These are phyloP conservation scores for Cremastinae sp. DNA, from an alignment of 2,888 invertebrate species.

Conservation along the genomic window DNA sequence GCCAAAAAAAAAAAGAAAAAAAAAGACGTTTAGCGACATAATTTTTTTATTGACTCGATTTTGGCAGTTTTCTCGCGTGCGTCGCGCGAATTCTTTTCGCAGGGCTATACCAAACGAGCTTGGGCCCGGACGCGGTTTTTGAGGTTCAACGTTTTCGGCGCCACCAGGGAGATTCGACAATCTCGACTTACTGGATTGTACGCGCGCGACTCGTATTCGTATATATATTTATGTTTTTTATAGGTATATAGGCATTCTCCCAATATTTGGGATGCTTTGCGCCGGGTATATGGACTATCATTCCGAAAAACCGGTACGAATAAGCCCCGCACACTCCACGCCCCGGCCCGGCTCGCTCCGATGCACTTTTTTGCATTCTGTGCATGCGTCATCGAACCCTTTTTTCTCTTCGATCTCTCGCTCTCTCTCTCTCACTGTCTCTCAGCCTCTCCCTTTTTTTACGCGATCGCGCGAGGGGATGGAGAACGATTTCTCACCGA, in stretches of 20 bases:
- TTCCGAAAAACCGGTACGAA: conserved; percentile 75
- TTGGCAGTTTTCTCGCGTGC: conserved; percentile 5
- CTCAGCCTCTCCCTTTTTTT: conserved; percentile 11
- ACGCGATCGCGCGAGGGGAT: conserved; percentile 26
- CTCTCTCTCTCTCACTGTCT: too few relatives aligned
- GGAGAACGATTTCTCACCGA: conserved; percentile 40
- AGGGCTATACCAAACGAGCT: conserved; percentile 51
- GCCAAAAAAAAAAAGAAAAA: too few relatives aligned
- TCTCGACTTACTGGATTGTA: conserved; percentile 43
- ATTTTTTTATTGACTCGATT: conserved; percentile 1
- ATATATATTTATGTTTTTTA: background rate
- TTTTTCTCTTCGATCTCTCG: conserved; percentile 4
- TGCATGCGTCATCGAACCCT: conserved; percentile 22
- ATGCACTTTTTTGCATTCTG: conserved; percentile 41
- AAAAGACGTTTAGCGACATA: background rate
- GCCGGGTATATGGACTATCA: conserved; percentile 61
- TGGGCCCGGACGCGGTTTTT: conserved; percentile 45
- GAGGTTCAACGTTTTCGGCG: conserved; percentile 69
- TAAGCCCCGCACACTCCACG: conserved; percentile 59
- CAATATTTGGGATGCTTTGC: conserved; percentile 50
- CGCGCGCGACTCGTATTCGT: conserved; percentile 10
- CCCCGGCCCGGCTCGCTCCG: conserved; percentile 26
- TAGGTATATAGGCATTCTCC: conserved; percentile 32
- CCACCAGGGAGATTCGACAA: conserved; percentile 64
- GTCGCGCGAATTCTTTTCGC: conserved; percentile 26